Base-by-base conservation (phyloP, 1,140 invertebrate genomes). In the Plodia interpunctella region DNA sequence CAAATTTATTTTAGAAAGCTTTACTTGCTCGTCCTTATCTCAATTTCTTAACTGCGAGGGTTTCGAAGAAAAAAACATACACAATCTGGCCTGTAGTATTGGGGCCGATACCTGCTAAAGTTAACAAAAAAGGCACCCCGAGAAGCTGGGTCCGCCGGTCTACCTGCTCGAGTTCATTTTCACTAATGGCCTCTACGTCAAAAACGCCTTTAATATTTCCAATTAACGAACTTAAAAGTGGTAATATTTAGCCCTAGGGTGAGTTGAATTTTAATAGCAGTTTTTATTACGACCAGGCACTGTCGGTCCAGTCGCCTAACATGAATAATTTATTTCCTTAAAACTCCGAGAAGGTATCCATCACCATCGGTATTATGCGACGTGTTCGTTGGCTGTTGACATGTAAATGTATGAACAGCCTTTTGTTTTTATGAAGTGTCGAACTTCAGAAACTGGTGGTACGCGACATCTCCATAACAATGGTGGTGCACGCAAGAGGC, bases 391-490 rank as follows among this genome's bases (percentile, higher is more conserved):
- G 55, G 21, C 70, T 69, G 72, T 68, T 63, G 72, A 77, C 74
- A 79, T 80, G 71, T 70, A 76, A 83, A 81, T 81, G 68, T 57
- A 70, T 57, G 61, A 53, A 56, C 57, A 25, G 62, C 67, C 72
- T 80, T 83, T 88, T 83, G 83, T 87, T 82, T 80, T 64, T 55
- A 62, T 59, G 51, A 76, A 69, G 61, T 77, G 76, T 80, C 78
- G 70, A 80, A 77, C 77, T 30, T 59, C n/a, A 49, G 15, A 17
- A 44, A 18, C 70, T 73, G 59, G 63, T 65, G 68, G 63, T 76
- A 59, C 59, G 44, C 57, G 70, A 65, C 70, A 87, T 87, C 82
- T 83, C 74, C 82, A 87, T 85, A 81, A 88, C 84, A 88, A 88
- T 83, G 63, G 63, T 61, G 49, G 61, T 62, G 72, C 75, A 78